Evolutionary conservation across 2,113 vertebrate species (phyloP), one percentile per base, ranked within the genome.

Genomic region (Sardina pilchardus): DNA sequence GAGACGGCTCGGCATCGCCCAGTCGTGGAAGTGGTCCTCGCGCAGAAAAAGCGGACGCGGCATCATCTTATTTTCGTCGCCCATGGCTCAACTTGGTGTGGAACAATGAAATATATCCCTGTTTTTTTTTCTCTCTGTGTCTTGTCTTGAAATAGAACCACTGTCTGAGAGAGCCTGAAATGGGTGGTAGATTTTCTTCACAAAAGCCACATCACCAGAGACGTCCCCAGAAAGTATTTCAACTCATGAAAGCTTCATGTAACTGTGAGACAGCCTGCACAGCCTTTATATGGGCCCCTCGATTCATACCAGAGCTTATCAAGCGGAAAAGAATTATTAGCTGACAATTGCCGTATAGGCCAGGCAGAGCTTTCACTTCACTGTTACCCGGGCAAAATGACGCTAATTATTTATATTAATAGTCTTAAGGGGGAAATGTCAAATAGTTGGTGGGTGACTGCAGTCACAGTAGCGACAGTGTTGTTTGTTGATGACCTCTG

Each of bases 391-490:
- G 90, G 81, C 87, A 84, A 84, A 81, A 88, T 87, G 90, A 91
- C 88, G 90, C 85, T 88, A 91, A 90, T 89, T 86, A 90, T 91
- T 83, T 91, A 87, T 94, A 93, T 94, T 93, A 94, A 94, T 93
- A 93, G 90, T 91, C 89, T 83, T 91, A 43, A 87, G 89, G 90
- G 80, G 91, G 87, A 88, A 80, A 89, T 93, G 93, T 82, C 88
- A 93, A 93, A 92, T 94, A 91, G 91, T 88, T 94, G 91, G 87
- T n/a, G 82, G 89, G 84, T 93, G 92, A 94, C 89, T 91, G 78
- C 82, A 83, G 85, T 84, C 81, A 78, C 87, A 87, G 50, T 71
- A 83, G 90, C 87, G 39, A 90, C 86, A 81, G 85, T 67, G 87
- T 87, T 89, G 90, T 91, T 91, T 88, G 92, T 81, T 71, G 1